Conservation (phyloP, 1,140 invertebrate species). For the Rhizoglyphus robini region DNA sequence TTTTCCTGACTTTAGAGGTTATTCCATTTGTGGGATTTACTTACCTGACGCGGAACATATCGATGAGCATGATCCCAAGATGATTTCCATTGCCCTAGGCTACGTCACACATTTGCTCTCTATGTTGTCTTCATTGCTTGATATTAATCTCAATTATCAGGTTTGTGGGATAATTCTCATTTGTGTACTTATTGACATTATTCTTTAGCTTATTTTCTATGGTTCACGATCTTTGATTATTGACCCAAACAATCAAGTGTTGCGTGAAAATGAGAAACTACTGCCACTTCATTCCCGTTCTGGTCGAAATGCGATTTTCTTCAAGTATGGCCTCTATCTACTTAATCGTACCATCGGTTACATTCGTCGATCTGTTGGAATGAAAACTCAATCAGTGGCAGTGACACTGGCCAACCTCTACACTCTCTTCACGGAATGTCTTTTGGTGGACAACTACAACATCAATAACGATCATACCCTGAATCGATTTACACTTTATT, state of each 20-base stretch:
- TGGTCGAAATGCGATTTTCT: constrained; percentile 55
- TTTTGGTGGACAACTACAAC: background rate
- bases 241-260: constrained; percentile 49
- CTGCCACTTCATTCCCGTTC: constrained; percentile 54
- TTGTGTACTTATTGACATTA: background rate
- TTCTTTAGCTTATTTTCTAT: constrained; percentile 47
- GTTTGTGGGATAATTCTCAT: background rate
- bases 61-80: constrained; percentile 46
- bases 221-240: constrained; percentile 60
- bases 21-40: constrained; percentile 52
- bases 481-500: background rate
- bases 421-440: constrained; percentile 33
- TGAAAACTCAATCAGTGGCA: constrained; percentile 52
- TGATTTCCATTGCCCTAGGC: constrained; percentile 58
- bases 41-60: constrained; percentile 57
- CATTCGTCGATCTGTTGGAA: constrained; percentile 53
- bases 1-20: constrained; percentile 41
- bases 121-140: constrained; percentile 62
- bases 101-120: constrained; percentile 61
- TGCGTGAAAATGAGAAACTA: constrained; percentile 34
- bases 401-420: constrained; percentile 57
- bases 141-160: constrained; percentile 58
- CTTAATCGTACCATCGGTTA: constrained; percentile 79
- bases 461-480: background rate
- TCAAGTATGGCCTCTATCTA: constrained; percentile 66